These are phyloP conservation scores for Haplochromis burtoni DNA, from an alignment of 2,113 vertebrate genomes.

Conservation along the genomic window DNA sequence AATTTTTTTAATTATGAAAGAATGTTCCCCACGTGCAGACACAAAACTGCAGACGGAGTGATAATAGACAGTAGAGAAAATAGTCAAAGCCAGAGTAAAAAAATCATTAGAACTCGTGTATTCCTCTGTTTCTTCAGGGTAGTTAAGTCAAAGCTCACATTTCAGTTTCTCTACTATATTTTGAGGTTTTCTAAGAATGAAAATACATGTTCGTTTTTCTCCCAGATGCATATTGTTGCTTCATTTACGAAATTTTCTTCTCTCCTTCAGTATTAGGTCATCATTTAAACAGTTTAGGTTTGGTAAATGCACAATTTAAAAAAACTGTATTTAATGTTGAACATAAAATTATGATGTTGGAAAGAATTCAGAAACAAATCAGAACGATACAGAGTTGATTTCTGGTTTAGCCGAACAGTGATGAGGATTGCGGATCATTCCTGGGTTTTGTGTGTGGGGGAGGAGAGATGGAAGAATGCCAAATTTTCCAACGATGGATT, in stretches of 20 bases:
- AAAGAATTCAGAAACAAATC: background rate
- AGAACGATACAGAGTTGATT: background rate
- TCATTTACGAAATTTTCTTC: background rate
- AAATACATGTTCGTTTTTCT: background rate
- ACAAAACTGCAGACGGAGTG: background rate
- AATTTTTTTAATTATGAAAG: background rate
- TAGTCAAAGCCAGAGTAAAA: background rate
- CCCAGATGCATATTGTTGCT: background rate
- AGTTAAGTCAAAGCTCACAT: background rate
- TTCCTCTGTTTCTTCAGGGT: background rate
- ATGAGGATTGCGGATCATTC: background rate
- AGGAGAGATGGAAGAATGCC: conserved; percentile 16
- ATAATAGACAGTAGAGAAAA: background rate
- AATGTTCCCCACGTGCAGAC: background rate
- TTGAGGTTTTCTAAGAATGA: background rate
- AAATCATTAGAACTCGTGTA: background rate
- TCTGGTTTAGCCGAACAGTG: background rate
- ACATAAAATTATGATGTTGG: background rate
- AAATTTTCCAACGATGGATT: conserved; percentile 34
- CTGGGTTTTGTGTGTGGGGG: background rate
- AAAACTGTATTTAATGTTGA: background rate
- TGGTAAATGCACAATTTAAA: background rate
- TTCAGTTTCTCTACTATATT: background rate
- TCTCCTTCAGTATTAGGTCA: background rate
- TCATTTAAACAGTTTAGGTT: background rate